Percentiles rank a stretch among this genome's conserved stretches.
Evolutionary conservation across 2,113 vertebrate genomes (phyloP).

Genomic region (Ornithorhynchus anatinus): DNA sequence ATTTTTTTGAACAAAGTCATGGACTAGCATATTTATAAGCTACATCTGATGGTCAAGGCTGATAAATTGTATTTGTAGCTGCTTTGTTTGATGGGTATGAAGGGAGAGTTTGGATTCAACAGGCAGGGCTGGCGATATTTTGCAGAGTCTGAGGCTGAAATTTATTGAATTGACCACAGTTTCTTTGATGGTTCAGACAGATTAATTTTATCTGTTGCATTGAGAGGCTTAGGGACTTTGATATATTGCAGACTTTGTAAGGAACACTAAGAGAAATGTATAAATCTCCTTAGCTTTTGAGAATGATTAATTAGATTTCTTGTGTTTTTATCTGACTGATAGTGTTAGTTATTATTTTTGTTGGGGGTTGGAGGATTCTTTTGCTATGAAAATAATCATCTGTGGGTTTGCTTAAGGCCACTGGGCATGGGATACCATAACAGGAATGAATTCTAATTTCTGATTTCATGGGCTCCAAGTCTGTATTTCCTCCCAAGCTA

Average conservation of each 20-base stretch:
- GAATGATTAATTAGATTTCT: background rate
- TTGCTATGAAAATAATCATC: conserved; percentile 17
- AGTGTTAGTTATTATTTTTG: background rate
- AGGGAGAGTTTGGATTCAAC: conserved; percentile 22
- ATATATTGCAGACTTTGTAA: conserved; percentile 26
- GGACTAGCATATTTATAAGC: conserved; percentile 13
- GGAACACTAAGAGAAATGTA: conserved; percentile 1
- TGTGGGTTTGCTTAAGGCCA: background rate
- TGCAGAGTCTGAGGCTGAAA: conserved; percentile 10
- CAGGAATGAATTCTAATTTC: no score
- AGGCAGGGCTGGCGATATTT: background rate
- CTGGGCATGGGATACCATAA: background rate
- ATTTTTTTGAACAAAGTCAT: background rate
- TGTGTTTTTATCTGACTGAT: background rate
- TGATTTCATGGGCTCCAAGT: no score
- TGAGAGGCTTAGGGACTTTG: conserved; percentile 19
- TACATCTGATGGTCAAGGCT: background rate
- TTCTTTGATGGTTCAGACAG: conserved; percentile 18
- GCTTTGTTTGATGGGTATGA: conserved; percentile 26
- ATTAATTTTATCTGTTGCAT: conserved; percentile 28
- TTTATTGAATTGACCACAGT: conserved; percentile 2
- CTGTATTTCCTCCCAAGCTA: no score
- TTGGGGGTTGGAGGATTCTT: background rate
- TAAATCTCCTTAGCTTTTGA: conserved; percentile 2
- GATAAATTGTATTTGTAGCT: conserved; percentile 30